phyloP scores from a whole-genome alignment of 2,888 invertebrate genomes.

The Drosophila diplacantha region DNA sequence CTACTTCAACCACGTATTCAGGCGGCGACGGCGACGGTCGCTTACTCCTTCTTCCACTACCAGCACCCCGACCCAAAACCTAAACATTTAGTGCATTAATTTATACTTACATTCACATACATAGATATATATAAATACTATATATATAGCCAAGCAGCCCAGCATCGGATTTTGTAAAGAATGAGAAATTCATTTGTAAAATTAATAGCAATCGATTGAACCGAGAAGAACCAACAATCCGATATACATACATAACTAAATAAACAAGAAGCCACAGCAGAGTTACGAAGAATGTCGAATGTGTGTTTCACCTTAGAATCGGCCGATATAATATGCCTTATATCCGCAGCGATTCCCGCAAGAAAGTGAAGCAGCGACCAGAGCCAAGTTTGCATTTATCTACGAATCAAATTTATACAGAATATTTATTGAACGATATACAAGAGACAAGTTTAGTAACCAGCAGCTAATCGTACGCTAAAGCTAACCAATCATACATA shows the following conservation, averaged over 20 bases:
- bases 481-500: constrained; percentile 38
- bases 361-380: constrained; percentile 41
- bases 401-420: constrained; percentile 45
- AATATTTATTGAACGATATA: constrained; percentile 59
- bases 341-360: constrained; percentile 18
- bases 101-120: constrained; percentile 32
- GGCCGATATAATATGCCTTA: constrained; percentile 13
- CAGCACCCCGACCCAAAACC: constrained; percentile 17
- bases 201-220: constrained; percentile 17
- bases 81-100: constrained; percentile 42
- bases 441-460: constrained; percentile 26
- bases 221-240: constrained; percentile 23
- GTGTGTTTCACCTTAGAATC: constrained; percentile 29
- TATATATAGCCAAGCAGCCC: constrained; percentile 24
- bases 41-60: neutral
- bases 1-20: constrained; percentile 74
- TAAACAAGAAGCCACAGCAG: constrained; percentile 25
- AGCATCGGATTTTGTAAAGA: constrained; percentile 37
- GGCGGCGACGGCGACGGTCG: constrained; percentile 32
- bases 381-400: constrained; percentile 67
- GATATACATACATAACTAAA: constrained; percentile 21
- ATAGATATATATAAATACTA: constrained; percentile 30
- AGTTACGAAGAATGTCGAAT: constrained; percentile 13
- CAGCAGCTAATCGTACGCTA: constrained; percentile 37
- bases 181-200: constrained; percentile 34